Conservation (phyloP, 1,140 invertebrate genomes). For the Chironomus striatipennis region DNA sequence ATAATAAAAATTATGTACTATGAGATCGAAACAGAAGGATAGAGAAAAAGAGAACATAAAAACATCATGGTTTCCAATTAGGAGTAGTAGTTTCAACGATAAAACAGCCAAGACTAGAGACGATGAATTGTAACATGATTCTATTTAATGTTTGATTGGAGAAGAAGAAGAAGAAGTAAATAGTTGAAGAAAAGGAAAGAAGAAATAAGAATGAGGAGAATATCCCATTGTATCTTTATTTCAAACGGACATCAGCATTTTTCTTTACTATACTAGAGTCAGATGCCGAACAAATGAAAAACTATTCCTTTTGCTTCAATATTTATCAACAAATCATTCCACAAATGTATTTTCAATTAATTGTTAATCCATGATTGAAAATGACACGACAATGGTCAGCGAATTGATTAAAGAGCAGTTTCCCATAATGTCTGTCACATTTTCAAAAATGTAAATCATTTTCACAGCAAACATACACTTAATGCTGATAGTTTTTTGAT, state of each 20-base stretch:
- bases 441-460: too few species aligned
- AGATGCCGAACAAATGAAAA: too few species aligned
- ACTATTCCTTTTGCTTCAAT: too few species aligned
- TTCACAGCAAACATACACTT: neutral
- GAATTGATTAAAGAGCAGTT: too few species aligned
- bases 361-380: too few species aligned
- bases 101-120: neutral
- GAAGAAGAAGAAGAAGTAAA: neutral
- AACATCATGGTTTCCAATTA: constrained; percentile 20
- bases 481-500: constrained; percentile 2
- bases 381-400: too few species aligned
- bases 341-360: too few species aligned
- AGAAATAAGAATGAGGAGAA: neutral
- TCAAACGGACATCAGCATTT: neutral
- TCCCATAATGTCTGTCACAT: too few species aligned
- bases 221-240: neutral
- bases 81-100: neutral
- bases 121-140: constrained; percentile 18
- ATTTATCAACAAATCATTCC: too few species aligned
- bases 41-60: constrained; percentile 23
- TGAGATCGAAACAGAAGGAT: too few species aligned
- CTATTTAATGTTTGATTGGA: constrained; percentile 6
- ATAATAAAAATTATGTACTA: constrained; percentile 19
- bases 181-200: neutral
- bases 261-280: too few species aligned